Evolutionary conservation across 2,888 invertebrate species (phyloP), one percentile per base, ranked within the genome.

Genomic region (Drosophila meridionalis): DNA sequence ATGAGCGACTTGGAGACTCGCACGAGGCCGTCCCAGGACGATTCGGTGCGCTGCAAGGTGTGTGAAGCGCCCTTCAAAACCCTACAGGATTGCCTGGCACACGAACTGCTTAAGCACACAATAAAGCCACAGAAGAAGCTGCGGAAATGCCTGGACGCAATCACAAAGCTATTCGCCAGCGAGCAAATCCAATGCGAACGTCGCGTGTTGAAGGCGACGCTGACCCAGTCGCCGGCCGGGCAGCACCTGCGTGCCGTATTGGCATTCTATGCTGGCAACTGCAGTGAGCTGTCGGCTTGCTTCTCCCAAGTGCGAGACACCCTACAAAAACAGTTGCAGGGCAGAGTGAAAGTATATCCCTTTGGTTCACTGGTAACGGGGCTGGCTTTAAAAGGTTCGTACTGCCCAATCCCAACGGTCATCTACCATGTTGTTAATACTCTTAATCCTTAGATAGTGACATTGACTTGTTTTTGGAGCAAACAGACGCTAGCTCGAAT

Each of bases 281-380:
- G 69, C 1, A 74, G 67, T 4, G 71, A 83, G 38, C 69, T 92
- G 5, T 50, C 71, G 4, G 59, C 57, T 3, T 84, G 89, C 20
- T 92, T 77, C 57, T 53, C 57, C 0, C 82, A 86, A 0, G 84
- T 92, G 11, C 72, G 85, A 11, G 66, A 60, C 0, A 86, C 80
- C 53, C 60, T 92, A 4, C 66, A 86, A n/a, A 81, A 57, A 9
- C 88, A 89, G 84, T 78, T 93, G 80, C 56, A 80, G 65, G 85
- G 85, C 0, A 36, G 50, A 7, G 79, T 90, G 2, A 73, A 82
- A 47, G 93, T 94, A 4, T 91, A 94, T 70, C 95, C 95, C 4
- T 97, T 96, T 93, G 97, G 97, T 4, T 97, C 97, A 0, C 95
- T 96, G 42, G 94, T 95, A 2, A 96, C 95, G 1, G 96, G 96